phyloP scores from a whole-genome alignment of 2,888 invertebrate genomes.

The Trichogramma evanescens region DNA sequence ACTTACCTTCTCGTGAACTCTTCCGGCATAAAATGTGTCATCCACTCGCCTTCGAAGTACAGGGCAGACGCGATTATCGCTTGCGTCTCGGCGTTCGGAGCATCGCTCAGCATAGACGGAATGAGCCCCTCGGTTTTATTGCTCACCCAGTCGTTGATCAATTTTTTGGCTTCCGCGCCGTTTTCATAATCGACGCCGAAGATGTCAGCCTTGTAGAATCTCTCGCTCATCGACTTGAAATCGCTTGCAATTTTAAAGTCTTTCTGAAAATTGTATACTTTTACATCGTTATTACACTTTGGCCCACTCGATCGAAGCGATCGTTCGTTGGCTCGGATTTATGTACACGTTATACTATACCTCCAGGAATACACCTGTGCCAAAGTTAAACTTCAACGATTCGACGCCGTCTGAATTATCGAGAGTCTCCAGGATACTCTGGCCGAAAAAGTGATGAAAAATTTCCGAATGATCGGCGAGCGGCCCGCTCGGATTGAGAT shows the following conservation, averaged over 20 bases:
- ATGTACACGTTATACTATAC: slow-evolving; percentile 48
- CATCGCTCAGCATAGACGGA: slow-evolving; percentile 51
- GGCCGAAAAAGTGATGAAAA: slow-evolving; percentile 56
- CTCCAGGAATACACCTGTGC: slow-evolving; percentile 57
- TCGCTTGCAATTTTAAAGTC: slow-evolving; percentile 37
- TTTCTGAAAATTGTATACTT: no score
- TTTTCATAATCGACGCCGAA: slow-evolving; percentile 53
- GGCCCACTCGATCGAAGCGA: no score
- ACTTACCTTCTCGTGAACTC: slow-evolving; percentile 52
- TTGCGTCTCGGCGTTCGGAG: slow-evolving; percentile 53
- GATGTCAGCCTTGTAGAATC: slow-evolving; percentile 55
- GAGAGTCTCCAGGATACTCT: slow-evolving; percentile 43
- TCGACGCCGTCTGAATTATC: slow-evolving; percentile 26
- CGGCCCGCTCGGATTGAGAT: slow-evolving; percentile 49
- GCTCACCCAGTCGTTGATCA: slow-evolving; percentile 61
- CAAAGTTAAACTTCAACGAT: slow-evolving; percentile 49
- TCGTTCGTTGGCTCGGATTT: no score
- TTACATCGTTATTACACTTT: no score
- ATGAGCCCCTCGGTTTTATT: slow-evolving; percentile 59
- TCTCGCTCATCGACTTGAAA: slow-evolving; percentile 51
- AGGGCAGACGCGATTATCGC: slow-evolving; percentile 63
- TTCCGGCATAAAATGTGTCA: slow-evolving; percentile 53
- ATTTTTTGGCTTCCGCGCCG: slow-evolving; percentile 43
- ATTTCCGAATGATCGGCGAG: slow-evolving; percentile 48
- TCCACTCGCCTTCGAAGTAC: slow-evolving; percentile 68